Base-by-base conservation (phyloP, 1,140 invertebrate species). In the Sarcophaga peregrina region DNA sequence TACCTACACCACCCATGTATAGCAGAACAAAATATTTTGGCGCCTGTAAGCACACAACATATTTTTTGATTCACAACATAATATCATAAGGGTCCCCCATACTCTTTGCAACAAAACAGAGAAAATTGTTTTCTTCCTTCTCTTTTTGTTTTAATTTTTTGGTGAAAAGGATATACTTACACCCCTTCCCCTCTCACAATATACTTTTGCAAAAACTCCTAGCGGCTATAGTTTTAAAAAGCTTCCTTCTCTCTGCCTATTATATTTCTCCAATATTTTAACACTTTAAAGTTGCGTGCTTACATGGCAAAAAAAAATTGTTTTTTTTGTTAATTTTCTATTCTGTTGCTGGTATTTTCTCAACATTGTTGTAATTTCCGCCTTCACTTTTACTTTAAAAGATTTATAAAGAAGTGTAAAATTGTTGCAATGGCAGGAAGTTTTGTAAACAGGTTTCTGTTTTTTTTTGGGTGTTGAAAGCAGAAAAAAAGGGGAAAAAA, bases 251-350 rank as follows among this genome's bases (percentile, higher is more conserved):
- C 10, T 54, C 25, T 37, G 25, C 25, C 25, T 37, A 37, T n/a
- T n/a, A n/a, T n/a, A n/a, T 37, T 37, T 37, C 4, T 37, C 4
- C 25, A 1, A 37, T 37, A 37, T 37, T 37, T 37, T 37, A 37
- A 37, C 25, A 37, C 25, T 37, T 37, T 37, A 37, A 37, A 37
- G 25, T 37, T 37, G 25, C 25, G 25, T 37, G 25, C 25, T 37
- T 37, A 37, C 25, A 84, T 85, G 83, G 86, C 87, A 85, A 88
- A 87, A 88, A 88, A 88, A 88, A 86, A 88, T 88, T 86, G 82
- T 15, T 75, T 25, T 46, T 75, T 45, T 75, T n/a, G 25, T 72
- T 74, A 9, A 11, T 11, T 75, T 37, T 37, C 1, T 15, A n/a
- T 62, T 15, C 15, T 62, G 15, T 62, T 17, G 58, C 20, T 62